phyloP scores from a whole-genome alignment of 2,113 vertebrate species.

The Hippocampus guttulatus region DNA sequence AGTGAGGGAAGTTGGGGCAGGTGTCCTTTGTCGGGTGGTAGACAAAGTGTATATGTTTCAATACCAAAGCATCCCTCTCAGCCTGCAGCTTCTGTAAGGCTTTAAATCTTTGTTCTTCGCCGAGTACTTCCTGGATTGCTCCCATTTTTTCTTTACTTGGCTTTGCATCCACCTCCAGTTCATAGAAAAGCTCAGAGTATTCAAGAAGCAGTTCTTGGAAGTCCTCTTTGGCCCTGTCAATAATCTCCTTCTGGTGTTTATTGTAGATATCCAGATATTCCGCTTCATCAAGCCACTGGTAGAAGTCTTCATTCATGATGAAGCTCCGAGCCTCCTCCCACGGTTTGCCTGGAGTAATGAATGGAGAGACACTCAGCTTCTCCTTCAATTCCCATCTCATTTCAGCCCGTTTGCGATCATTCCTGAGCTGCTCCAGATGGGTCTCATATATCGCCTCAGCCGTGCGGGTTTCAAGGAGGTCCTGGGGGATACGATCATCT shows the following conservation, averaged over 20 bases:
- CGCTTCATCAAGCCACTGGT: conserved; percentile 87
- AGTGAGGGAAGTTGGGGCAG: conserved; percentile 83
- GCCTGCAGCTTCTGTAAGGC: conserved; percentile 92
- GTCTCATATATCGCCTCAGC: conserved; percentile 80
- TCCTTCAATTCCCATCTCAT: conserved; percentile 87
- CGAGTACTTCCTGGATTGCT: conserved; percentile 90
- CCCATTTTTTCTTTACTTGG: conserved; percentile 99
- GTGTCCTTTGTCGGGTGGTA: conserved; percentile 97
- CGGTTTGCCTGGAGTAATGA: conserved; percentile 91
- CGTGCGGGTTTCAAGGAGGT: conserved; percentile 82
- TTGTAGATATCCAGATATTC: conserved; percentile 92
- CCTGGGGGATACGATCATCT: conserved; percentile 87
- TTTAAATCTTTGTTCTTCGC: conserved; percentile 92
- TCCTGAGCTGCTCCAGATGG: conserved; percentile 85
- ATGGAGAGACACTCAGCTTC: conserved; percentile 83
- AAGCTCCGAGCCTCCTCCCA: conserved; percentile 97
- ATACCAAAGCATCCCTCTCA: conserved; percentile 88
- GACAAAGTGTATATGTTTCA: conserved; percentile 99
- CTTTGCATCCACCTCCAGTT: conserved; percentile 93
- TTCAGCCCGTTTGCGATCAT: conserved; percentile 83
- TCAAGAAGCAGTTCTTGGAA: conserved; percentile 95
- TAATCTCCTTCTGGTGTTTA: conserved; percentile 93
- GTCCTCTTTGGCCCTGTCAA: conserved; percentile 92
- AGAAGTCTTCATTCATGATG: conserved; percentile 96
- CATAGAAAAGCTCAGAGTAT: conserved; percentile 96